Percentiles rank a stretch among this genome's conserved stretches.
Evolutionary conservation across 2,113 vertebrate species (phyloP).

Genomic region (Garra rufa): DNA sequence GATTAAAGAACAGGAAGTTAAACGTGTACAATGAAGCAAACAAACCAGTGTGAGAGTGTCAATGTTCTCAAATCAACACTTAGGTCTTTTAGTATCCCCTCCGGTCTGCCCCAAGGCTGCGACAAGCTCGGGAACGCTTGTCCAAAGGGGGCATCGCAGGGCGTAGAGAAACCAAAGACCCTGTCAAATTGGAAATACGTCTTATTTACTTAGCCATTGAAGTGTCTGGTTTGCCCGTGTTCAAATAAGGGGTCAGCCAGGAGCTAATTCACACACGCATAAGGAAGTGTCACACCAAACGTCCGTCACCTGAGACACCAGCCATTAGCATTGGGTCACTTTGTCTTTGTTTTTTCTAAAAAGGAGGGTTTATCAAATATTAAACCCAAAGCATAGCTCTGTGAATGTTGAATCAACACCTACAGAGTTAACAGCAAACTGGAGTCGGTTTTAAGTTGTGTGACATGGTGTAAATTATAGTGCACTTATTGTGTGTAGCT

Average conservation of each 20-base stretch:
- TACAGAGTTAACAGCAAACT: slow-evolving; percentile 1
- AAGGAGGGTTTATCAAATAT: not conserved
- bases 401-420: not conserved
- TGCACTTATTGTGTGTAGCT: slow-evolving; percentile 27
- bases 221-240: slow-evolving; percentile 54
- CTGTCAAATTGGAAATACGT: slow-evolving; percentile 50
- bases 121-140: not conserved
- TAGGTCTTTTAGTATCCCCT: not conserved
- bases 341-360: not conserved
- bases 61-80: not conserved
- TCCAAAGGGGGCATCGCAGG: not conserved
- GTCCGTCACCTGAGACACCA: not conserved
- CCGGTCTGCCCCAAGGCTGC: not conserved
- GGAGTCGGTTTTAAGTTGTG: not conserved
- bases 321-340: not conserved
- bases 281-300: slow-evolving; percentile 24
- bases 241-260: slow-evolving; percentile 55
- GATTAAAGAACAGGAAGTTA: slow-evolving; percentile 10
- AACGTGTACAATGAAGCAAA: not conserved
- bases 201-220: slow-evolving; percentile 51
- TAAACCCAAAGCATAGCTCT: not conserved
- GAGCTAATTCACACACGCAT: slow-evolving; percentile 55
- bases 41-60: not conserved
- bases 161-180: slow-evolving; percentile 5
- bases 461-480: slow-evolving; percentile 24